phyloP scores from a whole-genome alignment of 1,140 invertebrate genomes.

The Lordiphosa stackelbergi region DNA sequence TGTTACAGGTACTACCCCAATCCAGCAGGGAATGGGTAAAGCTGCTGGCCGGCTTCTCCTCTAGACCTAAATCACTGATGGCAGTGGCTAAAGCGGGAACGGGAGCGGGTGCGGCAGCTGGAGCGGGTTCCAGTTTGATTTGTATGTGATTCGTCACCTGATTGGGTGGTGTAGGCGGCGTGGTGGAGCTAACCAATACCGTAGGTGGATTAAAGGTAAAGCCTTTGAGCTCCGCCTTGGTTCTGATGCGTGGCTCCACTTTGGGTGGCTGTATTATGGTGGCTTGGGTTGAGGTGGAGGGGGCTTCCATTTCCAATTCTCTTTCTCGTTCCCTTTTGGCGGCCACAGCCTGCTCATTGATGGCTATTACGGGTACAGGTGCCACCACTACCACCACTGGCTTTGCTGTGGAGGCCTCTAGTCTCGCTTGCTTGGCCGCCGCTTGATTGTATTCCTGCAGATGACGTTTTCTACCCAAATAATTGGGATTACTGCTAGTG shows the following conservation, averaged over 20 bases:
- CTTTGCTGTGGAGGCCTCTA: constrained; percentile 21
- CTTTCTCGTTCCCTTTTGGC: constrained; percentile 21
- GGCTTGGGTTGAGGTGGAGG: constrained; percentile 7
- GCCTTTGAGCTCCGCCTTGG: constrained; percentile 89
- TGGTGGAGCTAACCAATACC: constrained; percentile 46
- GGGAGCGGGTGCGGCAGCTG: neutral
- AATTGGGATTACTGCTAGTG: constrained; percentile 64
- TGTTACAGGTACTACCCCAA: constrained; percentile 73
- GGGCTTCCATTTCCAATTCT: constrained; percentile 26
- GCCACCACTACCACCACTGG: constrained; percentile 7
- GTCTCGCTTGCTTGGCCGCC: constrained; percentile 40
- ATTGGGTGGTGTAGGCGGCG: constrained; percentile 20
- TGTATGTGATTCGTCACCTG: constrained; percentile 55
- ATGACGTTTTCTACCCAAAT: constrained; percentile 63
- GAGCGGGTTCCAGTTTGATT: constrained; percentile 53
- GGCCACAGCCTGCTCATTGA: constrained; percentile 52
- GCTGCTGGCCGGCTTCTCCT: constrained; percentile 11
- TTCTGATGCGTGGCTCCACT: constrained; percentile 84
- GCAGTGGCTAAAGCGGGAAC: neutral
- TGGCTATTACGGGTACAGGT: constrained; percentile 54
- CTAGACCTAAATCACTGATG: constrained; percentile 28
- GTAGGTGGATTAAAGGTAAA: constrained; percentile 68
- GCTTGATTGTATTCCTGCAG: constrained; percentile 67
- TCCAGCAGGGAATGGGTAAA: constrained; percentile 52
- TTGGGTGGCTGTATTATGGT: constrained; percentile 56